Conservation (phyloP, 1,140 invertebrate genomes). For the Sminthurinus signatus region DNA sequence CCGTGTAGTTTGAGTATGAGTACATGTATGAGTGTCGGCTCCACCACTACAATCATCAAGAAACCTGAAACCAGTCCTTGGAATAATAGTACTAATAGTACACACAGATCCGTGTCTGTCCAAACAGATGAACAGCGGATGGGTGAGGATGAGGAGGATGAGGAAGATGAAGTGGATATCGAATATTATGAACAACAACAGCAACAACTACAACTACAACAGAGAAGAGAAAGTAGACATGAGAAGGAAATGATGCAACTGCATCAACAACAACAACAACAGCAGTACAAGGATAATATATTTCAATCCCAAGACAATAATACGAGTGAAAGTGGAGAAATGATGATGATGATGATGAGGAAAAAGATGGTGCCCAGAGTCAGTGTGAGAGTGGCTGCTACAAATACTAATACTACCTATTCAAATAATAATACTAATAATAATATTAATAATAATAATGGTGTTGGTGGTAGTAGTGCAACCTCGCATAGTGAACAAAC, state of each 20-base stretch:
- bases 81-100: not conserved
- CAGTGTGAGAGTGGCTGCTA: not conserved
- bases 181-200: too few relatives aligned
- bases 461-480: too few relatives aligned
- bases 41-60: too few relatives aligned
- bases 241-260: too few relatives aligned
- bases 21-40: not conserved
- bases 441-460: too few relatives aligned
- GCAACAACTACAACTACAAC: too few relatives aligned
- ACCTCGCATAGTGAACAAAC: not conserved
- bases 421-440: too few relatives aligned
- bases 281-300: too few relatives aligned
- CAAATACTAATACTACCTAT: not conserved
- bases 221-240: too few relatives aligned
- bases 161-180: not conserved
- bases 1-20: not conserved
- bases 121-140: not conserved
- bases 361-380: not conserved
- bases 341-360: not conserved
- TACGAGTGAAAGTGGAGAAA: not conserved
- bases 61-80: too few relatives aligned
- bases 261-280: too few relatives aligned
- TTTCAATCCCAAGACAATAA: too few relatives aligned
- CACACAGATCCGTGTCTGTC: conserved; percentile 1
- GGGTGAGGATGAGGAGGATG: not conserved